phyloP scores from a whole-genome alignment of 2,888 invertebrate species.

The Rhamnusium bicolor region DNA sequence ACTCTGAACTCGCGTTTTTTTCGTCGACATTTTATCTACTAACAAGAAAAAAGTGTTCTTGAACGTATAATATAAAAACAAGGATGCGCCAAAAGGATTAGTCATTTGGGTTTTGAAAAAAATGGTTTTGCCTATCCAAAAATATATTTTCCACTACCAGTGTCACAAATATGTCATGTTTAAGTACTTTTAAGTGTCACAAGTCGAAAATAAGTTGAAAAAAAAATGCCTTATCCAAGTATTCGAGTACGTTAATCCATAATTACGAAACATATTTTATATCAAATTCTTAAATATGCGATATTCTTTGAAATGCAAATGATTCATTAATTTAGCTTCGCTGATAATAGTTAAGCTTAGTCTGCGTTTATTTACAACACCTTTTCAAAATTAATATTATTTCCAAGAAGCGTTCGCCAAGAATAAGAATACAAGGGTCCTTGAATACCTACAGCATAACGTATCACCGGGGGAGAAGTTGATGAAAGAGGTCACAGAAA shows the following conservation, averaged over 20 bases:
- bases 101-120: too few species aligned
- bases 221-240: too few species aligned
- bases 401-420: slow-evolving; percentile 7
- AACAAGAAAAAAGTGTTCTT: too few species aligned
- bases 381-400: slow-evolving; percentile 5
- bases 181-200: too few species aligned
- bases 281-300: not conserved
- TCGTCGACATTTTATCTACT: too few species aligned
- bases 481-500: slow-evolving; percentile 49
- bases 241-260: not conserved
- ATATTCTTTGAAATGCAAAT: not conserved
- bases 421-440: slow-evolving; percentile 9
- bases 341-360: not conserved
- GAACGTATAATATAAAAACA: too few species aligned
- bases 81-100: too few species aligned
- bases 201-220: too few species aligned
- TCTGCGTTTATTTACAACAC: slow-evolving; percentile 9
- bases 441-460: slow-evolving; percentile 23
- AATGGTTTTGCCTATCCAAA: too few species aligned
- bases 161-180: too few species aligned
- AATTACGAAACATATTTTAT: not conserved
- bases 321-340: not conserved
- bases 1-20: too few species aligned
- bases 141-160: too few species aligned
- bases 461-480: slow-evolving; percentile 41